A percentile compares a stretch with the other conserved stretches of the same genome.
These are phyloP conservation scores for Papilio glaucus DNA, from an alignment of 1,140 invertebrate genomes.

Conservation along the genomic window DNA sequence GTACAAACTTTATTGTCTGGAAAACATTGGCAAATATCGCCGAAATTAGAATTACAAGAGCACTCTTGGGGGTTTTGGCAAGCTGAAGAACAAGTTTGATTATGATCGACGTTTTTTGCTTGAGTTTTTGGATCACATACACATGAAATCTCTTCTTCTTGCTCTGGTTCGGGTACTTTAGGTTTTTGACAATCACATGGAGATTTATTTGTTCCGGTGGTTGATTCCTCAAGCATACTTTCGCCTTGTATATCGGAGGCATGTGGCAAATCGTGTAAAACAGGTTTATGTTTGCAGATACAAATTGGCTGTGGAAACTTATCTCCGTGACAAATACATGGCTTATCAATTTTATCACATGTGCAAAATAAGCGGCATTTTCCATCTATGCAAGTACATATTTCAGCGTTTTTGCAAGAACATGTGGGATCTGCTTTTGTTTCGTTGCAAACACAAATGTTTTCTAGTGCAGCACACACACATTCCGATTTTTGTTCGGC, in stretches of 20 bases:
- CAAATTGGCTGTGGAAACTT: conserved; percentile 66
- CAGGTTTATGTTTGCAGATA: conserved; percentile 60
- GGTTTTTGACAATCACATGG: conserved; percentile 65
- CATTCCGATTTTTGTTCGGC: conserved; percentile 58
- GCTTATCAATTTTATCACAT: conserved; percentile 63
- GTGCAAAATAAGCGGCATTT: conserved; percentile 57
- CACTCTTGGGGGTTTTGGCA: conserved; percentile 55
- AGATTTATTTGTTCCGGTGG: conserved; percentile 35
- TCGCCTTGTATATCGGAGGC: conserved; percentile 39
- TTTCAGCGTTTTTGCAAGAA: conserved; percentile 54
- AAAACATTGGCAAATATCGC: conserved; percentile 60
- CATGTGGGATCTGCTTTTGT: conserved; percentile 52
- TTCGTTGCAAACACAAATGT: conserved; percentile 67
- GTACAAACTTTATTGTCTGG: conserved; percentile 56
- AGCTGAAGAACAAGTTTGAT: conserved; percentile 50
- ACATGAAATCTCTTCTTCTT: conserved; percentile 49
- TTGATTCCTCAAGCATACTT: conserved; percentile 36
- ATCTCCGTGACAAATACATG: conserved; percentile 59
- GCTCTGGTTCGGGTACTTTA: conserved; percentile 51
- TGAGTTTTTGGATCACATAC: conserved; percentile 49
- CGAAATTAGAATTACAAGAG: conserved; percentile 51
- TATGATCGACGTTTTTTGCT: background rate
- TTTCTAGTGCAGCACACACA: conserved; percentile 54
- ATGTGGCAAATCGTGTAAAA: conserved; percentile 16
- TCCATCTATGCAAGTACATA: conserved; percentile 63